Evolutionary conservation across 2,797 vertebrate genomes (phyloP).

Genomic region (Bradypodion ventrale): DNA sequence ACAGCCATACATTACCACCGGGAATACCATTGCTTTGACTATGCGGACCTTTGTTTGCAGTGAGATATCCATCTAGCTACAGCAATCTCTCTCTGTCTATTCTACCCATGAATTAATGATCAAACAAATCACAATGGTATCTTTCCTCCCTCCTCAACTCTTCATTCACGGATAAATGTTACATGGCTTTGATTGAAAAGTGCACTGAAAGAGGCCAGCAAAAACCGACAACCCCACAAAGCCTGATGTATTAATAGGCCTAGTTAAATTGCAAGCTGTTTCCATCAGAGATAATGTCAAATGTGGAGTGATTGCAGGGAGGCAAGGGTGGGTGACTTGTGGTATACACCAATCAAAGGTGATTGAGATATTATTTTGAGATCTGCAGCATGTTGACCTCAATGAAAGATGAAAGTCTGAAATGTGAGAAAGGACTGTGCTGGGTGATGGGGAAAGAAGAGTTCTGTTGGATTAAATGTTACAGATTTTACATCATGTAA

Average conservation of each 20-base stretch:
- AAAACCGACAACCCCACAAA: not conserved
- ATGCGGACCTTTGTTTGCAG: too few relatives aligned
- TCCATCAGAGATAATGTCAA: not conserved
- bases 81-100: not conserved
- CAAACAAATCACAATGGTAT: not conserved
- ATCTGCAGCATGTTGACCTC: not conserved
- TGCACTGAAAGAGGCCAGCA: not conserved
- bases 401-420: not conserved
- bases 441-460: not conserved
- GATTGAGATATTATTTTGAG: not conserved
- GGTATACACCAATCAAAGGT: not conserved
- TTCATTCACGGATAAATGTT: not conserved
- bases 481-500: not conserved
- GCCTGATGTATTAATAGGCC: not conserved
- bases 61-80: too few relatives aligned
- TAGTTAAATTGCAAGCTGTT: constrained; percentile 4
- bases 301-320: not conserved
- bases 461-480: not conserved
- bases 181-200: constrained; percentile 9
- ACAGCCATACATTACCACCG: too few relatives aligned
- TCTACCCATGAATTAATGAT: constrained; percentile 17
- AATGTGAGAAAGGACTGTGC: not conserved
- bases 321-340: not conserved
- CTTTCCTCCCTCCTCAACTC: not conserved
- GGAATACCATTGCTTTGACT: too few relatives aligned